Base-by-base conservation (phyloP, 2,113 vertebrate species). In the Tachuris rubrigastra region DNA sequence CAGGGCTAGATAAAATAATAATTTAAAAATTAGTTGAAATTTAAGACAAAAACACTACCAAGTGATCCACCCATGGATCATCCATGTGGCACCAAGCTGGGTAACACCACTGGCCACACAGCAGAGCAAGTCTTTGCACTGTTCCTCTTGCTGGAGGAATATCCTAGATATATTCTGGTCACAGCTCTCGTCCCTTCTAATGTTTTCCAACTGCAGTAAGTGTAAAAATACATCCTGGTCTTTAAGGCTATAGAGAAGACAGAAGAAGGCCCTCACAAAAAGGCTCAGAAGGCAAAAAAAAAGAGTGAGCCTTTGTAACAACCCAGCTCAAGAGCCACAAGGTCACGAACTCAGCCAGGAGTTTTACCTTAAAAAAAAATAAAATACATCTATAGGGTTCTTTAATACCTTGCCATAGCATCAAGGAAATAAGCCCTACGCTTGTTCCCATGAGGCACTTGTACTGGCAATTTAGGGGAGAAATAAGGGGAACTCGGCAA, bases 301-400 rank as follows among this genome's bases (percentile, higher is more conserved):
- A 72, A 50, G 14, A 60, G 9, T 0, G 1, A 71, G 11, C 5
- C 2, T 62, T 28, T 56, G 5, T 56, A n/a, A 56, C 31, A 22
- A 19, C 12, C 19, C 31, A 9, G 55, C 12, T 31, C 20, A 4
- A 25, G 30, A 27, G 30, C 53, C 11, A 5, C 53, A 20, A 11
- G 28, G 10, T 55, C 53, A 55, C 3, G 30, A 30, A 18, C 18
- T 55, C 53, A 55, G 30, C 52, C 52, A 55, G 10, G 52, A 55
- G 28, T 55, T 55, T 30, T 30, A 53, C 50, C 16, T 53, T 53
- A 30, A 50, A 27, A 50, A 25, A 30, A 50, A 27, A 50, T 50
- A 44, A 44, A 19, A 53, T 30, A 17, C 17, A 30, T 28, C 28
- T 27, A 52, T 12, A 49, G 6, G 8, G 24, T 50, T 50, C 49